phyloP scores from a whole-genome alignment of 1,140 invertebrate genomes.

The Dufourea novaeangliae region DNA sequence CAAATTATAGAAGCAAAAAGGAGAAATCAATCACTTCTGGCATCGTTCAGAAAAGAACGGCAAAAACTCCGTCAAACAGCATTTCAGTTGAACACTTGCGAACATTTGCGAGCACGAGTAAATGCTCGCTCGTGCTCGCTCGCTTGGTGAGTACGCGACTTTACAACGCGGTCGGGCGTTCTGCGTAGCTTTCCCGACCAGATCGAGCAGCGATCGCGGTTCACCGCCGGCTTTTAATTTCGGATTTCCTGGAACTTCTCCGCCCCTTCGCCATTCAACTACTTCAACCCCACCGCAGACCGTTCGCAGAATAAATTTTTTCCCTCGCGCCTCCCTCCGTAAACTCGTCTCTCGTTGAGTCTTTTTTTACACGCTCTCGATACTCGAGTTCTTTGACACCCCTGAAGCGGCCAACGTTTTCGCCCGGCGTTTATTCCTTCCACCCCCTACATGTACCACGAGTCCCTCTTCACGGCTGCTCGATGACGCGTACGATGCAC shows the following conservation, averaged over 20 bases:
- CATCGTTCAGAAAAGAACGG: too few species aligned
- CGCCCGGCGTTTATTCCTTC: conserved; percentile 16
- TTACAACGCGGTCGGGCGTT: too few species aligned
- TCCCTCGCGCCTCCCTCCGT: background rate
- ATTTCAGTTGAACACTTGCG: too few species aligned
- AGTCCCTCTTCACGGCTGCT: conserved; percentile 25
- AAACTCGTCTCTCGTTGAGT: background rate
- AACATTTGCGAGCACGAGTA: too few species aligned
- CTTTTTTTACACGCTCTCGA: conserved; percentile 5
- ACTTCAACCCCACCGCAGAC: background rate
- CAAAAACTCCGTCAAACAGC: too few species aligned
- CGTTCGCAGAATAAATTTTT: conserved; percentile 7
- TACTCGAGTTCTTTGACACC: conserved; percentile 27
- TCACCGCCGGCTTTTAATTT: background rate
- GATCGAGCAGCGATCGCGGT: too few species aligned
- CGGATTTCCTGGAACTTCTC: background rate
- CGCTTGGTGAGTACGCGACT: too few species aligned
- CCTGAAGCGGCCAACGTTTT: background rate
- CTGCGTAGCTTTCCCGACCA: too few species aligned
- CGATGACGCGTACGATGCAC: conserved; percentile 41
- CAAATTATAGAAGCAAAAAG: too few species aligned
- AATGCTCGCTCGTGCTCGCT: too few species aligned
- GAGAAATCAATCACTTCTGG: too few species aligned
- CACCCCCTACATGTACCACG: conserved; percentile 38
- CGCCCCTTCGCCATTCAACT: background rate